Conservation (phyloP, 2,888 invertebrate species). For the Scaptomyza cyrtandrae region DNA sequence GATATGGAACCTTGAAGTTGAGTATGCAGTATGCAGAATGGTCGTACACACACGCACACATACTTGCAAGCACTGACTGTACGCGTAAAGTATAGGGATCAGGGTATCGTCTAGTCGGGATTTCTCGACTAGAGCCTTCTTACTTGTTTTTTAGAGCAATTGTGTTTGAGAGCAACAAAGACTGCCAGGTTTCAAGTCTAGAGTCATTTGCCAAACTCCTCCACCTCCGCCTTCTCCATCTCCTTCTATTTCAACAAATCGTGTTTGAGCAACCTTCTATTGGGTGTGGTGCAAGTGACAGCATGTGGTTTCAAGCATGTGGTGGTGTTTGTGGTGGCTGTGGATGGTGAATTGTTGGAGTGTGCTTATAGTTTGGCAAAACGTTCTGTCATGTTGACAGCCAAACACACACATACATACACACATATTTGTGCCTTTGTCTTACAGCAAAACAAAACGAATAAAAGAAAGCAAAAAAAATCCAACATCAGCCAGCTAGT, state of each 20-base stretch:
- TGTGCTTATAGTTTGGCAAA: slow-evolving; percentile 64
- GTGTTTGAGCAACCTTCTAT: slow-evolving; percentile 21
- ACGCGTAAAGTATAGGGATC: too few species aligned
- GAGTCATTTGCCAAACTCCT: slow-evolving; percentile 11
- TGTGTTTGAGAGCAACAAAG: slow-evolving; percentile 7
- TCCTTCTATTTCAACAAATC: slow-evolving; percentile 3
- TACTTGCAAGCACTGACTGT: too few species aligned
- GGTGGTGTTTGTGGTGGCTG: slow-evolving; percentile 13
- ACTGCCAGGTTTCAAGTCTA: slow-evolving; percentile 2
- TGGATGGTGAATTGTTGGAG: slow-evolving; percentile 9
- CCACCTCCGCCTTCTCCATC: neutral
- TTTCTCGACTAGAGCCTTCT: too few species aligned
- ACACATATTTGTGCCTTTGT: slow-evolving; percentile 48
- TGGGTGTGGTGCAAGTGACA: slow-evolving; percentile 67
- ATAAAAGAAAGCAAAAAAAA: slow-evolving; percentile 34
- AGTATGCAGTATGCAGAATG: too few species aligned
- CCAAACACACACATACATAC: slow-evolving; percentile 24
- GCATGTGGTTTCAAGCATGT: slow-evolving; percentile 56
- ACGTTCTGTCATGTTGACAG: slow-evolving; percentile 75
- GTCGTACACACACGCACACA: too few species aligned
- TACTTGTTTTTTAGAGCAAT: neutral
- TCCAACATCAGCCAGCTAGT: slow-evolving; percentile 43
- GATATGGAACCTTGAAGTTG: too few species aligned
- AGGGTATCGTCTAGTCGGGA: too few species aligned
- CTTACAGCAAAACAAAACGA: slow-evolving; percentile 36